Percentiles rank a stretch among this genome's conserved stretches.
Conservation (phyloP, 2,113 vertebrate species). For the Thermophis baileyi region DNA sequence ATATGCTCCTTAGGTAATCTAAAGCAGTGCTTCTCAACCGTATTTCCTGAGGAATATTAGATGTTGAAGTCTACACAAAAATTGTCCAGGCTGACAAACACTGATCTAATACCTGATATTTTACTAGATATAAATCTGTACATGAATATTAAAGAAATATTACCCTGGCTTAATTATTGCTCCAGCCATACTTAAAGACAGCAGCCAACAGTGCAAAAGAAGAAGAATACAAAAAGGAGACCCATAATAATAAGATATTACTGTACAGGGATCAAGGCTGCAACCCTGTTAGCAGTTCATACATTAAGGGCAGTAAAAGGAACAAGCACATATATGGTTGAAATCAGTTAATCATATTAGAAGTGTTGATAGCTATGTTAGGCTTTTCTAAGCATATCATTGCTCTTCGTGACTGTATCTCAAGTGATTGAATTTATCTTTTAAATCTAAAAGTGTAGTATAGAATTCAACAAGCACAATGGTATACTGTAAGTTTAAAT, state of each 20-base stretch:
- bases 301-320: not conserved
- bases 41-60: not conserved
- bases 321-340: not conserved
- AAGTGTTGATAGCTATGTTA: not conserved
- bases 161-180: conserved; percentile 8
- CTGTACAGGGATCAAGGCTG: not conserved
- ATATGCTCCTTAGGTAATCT: not conserved
- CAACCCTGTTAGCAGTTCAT: not conserved
- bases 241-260: not conserved
- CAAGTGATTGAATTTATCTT: not conserved
- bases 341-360: not conserved
- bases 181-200: not conserved
- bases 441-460: not conserved
- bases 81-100: not conserved
- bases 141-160: conserved; percentile 2
- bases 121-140: not conserved
- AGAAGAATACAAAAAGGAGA: not conserved
- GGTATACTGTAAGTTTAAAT: not conserved
- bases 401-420: not conserved
- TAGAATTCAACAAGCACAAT: not conserved
- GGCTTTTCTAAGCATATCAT: not conserved
- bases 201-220: not conserved
- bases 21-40: not conserved
- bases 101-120: not conserved
- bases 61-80: not conserved